Evolutionary conservation across 2,797 vertebrate species (phyloP), one percentile per base, ranked within the genome.

Genomic region (Eulemur mongoz): DNA sequence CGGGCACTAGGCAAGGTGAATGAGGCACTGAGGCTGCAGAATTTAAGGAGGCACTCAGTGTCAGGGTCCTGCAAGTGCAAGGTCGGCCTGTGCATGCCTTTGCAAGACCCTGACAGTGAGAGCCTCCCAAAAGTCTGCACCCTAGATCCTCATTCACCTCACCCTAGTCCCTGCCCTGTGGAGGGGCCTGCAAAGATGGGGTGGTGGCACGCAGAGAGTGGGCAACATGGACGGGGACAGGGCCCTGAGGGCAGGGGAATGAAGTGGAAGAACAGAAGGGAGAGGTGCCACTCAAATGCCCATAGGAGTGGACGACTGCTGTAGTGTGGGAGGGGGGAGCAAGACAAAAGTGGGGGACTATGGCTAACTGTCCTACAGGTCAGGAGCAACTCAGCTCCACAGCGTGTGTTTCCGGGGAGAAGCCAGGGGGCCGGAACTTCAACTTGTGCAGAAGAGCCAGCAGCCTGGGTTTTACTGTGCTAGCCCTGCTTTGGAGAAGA

Each of bases 141-240:
- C 65, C n/a, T 27, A n/a, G 14, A 45, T 1, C 59, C 43, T 57
- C 43, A 1, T 1, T 61, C 27, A 18, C 54, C 35, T 67, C 22
- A 7, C 15, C 2, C 17, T 40, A 22, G 32, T 40, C 22, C 48
- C 27, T 48, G 20, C 23, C 63, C 50, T n/a, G 45, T 27, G 32
- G 38, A 86, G 73, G 69, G 20, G 11, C 10, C 3, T n/a, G 7
- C 59, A 35, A 9, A 72, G 52, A 22, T 0, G 8, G 48, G 0
- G 5, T 0, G 1, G 0, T 35, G 43, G 13, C 10, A 17, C 5
- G 9, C 30, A 35, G 43, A 86, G 45, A 40, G 69, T 18, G 38
- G 48, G 27, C 54, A 76, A 10, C 30, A 4, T 57, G 35, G 27
- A 54, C 57, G 23, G 76, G 25, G 43, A 59, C 57, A 57, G 61